These are phyloP conservation scores for Tubulanus polymorphus DNA, from an alignment of 2,888 invertebrate species.

Conservation along the genomic window DNA sequence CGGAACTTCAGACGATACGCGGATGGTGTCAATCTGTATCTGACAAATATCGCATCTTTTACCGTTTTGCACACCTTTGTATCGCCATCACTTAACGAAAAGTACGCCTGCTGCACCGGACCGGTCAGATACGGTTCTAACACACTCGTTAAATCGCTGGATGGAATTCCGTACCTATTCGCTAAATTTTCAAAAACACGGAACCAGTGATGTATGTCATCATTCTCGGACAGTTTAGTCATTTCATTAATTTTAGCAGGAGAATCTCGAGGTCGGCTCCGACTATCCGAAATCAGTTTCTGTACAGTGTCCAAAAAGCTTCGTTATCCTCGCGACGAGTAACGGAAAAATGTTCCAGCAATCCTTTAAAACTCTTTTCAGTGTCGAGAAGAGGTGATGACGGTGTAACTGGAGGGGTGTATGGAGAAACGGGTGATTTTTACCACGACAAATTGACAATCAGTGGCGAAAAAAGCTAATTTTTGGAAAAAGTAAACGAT, in stretches of 20 bases:
- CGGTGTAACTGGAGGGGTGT: no score
- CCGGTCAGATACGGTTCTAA: slow-evolving; percentile 1
- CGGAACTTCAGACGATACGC: background rate
- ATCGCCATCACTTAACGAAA: background rate
- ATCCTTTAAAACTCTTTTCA: background rate
- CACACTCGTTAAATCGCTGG: background rate
- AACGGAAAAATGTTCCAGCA: background rate
- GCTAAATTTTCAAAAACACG: background rate
- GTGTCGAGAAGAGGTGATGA: no score
- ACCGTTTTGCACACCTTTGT: background rate
- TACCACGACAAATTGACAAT: no score
- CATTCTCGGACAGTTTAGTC: background rate
- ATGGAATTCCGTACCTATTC: background rate
- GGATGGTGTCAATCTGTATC: background rate
- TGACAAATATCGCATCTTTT: background rate
- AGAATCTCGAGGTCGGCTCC: no score
- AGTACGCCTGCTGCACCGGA: background rate
- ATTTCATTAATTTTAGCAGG: background rate
- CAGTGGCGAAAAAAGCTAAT: no score
- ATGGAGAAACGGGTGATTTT: no score
- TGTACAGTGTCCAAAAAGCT: background rate
- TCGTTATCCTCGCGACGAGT: background rate
- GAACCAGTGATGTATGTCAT: background rate
- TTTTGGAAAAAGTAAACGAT: no score
- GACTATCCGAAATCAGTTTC: background rate